A percentile compares a stretch with the other conserved stretches of the same genome.
Conservation (phyloP, 2,888 invertebrate genomes). For the Steinernema hermaphroditum region DNA sequence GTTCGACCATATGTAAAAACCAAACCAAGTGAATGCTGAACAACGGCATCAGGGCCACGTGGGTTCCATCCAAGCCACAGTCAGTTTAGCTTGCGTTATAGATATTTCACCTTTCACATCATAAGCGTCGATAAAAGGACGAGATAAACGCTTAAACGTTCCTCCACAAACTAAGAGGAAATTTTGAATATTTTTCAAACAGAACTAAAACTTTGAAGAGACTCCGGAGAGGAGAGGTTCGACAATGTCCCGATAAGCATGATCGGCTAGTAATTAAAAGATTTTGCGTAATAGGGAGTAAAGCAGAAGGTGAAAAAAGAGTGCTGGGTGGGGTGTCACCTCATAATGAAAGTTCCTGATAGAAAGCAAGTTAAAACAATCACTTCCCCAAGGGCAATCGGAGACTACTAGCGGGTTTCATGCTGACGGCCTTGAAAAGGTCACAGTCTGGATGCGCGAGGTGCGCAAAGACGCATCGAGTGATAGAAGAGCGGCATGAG, state of each 20-base stretch:
- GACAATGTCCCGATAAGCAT: background rate
- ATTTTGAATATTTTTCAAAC: too few species aligned
- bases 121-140: too few species aligned
- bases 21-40: background rate
- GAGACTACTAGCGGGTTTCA: constrained; percentile 27
- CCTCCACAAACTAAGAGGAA: too few species aligned
- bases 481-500: background rate
- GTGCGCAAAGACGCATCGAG: constrained; percentile 25
- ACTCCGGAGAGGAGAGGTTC: too few species aligned
- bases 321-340: constrained; percentile 3
- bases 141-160: too few species aligned
- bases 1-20: constrained; percentile 30
- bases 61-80: too few species aligned
- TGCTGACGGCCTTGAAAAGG: constrained; percentile 27
- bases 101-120: too few species aligned
- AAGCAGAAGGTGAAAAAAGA: constrained; percentile 19
- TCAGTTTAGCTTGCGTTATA: too few species aligned
- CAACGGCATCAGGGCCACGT: too few species aligned
- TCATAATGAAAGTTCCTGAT: constrained; percentile 23
- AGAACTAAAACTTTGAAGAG: too few species aligned
- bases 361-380: constrained; percentile 30
- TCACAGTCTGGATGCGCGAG: constrained; percentile 31
- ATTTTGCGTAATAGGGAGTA: constrained; percentile 16
- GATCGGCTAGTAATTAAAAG: constrained; percentile 13
- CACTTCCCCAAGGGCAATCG: constrained; percentile 26